Evolutionary conservation across 2,113 vertebrate species (phyloP).

Genomic region (Pimephales promelas): DNA sequence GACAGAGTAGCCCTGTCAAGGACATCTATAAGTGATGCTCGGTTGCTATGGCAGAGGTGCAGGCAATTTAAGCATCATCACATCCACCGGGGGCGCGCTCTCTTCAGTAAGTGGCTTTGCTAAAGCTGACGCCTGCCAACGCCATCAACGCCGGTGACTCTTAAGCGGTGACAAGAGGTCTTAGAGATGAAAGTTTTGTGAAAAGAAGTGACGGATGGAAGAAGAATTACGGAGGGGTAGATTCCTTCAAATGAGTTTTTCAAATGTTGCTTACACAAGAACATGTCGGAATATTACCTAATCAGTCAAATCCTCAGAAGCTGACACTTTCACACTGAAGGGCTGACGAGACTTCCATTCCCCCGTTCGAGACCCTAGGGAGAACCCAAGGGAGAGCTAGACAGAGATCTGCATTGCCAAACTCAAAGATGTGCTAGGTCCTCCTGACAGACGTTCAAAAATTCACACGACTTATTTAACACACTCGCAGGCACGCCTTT

Average conservation of each 20-base stretch:
- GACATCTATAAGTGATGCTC: conserved; percentile 59
- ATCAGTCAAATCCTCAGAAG: conserved; percentile 82
- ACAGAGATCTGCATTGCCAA: conserved; percentile 57
- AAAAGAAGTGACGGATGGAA: conserved; percentile 64
- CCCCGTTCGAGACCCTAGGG: conserved; percentile 70
- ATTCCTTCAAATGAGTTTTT: conserved; percentile 71
- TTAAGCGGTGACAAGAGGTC: conserved; percentile 72
- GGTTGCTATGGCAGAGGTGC: conserved; percentile 69
- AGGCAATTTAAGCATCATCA: conserved; percentile 75
- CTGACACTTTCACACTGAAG: conserved; percentile 74
- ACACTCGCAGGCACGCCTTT: conserved; percentile 66
- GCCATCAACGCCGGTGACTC: conserved; percentile 70
- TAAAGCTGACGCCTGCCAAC: conserved; percentile 77
- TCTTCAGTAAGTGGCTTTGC: conserved; percentile 79
- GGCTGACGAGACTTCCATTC: conserved; percentile 64
- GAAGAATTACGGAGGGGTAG: conserved; percentile 74
- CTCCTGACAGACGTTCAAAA: conserved; percentile 71
- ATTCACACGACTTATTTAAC: conserved; percentile 72
- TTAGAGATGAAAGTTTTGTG: conserved; percentile 75
- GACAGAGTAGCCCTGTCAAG: conserved; percentile 66
- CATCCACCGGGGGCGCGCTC: conserved; percentile 68
- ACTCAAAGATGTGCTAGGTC: conserved; percentile 58
- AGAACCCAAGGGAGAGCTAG: conserved; percentile 72
- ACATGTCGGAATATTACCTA: conserved; percentile 78
- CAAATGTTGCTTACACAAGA: conserved; percentile 80